Evolutionary conservation across 1,140 invertebrate genomes (phyloP), one percentile per base, ranked within the genome.

Genomic region (Calycopis cecrops): DNA sequence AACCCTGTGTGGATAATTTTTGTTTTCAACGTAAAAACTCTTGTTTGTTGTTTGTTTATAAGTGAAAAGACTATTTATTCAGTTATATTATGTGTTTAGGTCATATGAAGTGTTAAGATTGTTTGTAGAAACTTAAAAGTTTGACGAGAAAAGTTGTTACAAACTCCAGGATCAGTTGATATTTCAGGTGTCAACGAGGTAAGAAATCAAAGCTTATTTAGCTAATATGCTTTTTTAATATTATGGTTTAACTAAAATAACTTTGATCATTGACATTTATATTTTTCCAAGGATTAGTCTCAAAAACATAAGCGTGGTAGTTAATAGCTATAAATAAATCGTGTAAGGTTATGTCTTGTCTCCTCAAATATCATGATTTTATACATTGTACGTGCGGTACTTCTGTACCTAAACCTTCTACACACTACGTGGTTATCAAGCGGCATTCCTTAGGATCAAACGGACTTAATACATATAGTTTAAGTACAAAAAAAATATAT

Each of bases 121-220:
- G 57, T 69, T 65, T 34, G 55, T 65, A 54, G 52, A 79, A 83
- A 81, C 71, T 81, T 78, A 48, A 67, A 81, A 82, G 79, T 80
- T 83, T 76, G 63, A 67, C 75, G 74, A 75, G 67, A 73, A 75
- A 84, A 86, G 76, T 86, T 83, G 57, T 76, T 81, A 83, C 81
- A 78, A 85, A 87, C 81, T 87, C 80, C 73, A 64, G 72, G 76
- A 85, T 83, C 78, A 76, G 75, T 85, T 78, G 68, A 79, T 73
- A 78, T 74, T 86, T 86, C 79, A 86, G 83, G 83, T 88, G 85
- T 85, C 83, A 86, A 86, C 79, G 85, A 88, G 85, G 85, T 88
- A 88, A 88, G 85, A 81, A 85, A 78, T 61, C 67, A 65, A 87
- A 83, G 81, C 85, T 78, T 85, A 80, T 77, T 83, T 65, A 74